Conservation (phyloP, 2,797 vertebrate species). For the Enteromius thamalakanensis region DNA sequence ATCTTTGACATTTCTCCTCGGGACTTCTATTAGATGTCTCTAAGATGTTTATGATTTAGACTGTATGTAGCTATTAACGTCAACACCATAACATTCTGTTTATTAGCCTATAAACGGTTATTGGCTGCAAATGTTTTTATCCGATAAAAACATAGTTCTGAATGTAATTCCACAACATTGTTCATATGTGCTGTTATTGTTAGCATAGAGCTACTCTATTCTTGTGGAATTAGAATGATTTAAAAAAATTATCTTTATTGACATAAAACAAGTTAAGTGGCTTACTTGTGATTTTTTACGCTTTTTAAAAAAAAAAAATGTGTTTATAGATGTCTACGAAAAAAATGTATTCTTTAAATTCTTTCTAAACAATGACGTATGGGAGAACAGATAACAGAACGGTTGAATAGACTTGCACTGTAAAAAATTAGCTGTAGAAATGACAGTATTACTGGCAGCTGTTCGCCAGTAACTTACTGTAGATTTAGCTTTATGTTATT, state of each 20-base stretch:
- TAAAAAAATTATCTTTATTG: background rate
- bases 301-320: background rate
- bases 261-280: background rate
- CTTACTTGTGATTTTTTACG: background rate
- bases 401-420: background rate
- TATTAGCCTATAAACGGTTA: no score
- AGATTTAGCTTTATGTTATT: no score
- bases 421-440: no score
- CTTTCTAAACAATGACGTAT: background rate
- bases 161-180: no score
- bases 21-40: no score
- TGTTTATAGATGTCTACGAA: background rate
- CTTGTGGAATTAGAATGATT: background rate
- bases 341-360: background rate
- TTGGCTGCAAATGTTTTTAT: no score
- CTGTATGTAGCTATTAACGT: no score
- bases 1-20: no score
- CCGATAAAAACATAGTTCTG: background rate
- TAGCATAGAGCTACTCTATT: background rate
- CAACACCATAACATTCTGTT: no score
- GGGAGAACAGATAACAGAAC: background rate
- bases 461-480: no score
- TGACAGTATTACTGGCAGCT: no score
- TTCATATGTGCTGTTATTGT: background rate
- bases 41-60: no score